Evolutionary conservation across 2,113 vertebrate species (phyloP), one percentile per base, ranked within the genome.

Genomic region (Hippoglossus stenolepis): DNA sequence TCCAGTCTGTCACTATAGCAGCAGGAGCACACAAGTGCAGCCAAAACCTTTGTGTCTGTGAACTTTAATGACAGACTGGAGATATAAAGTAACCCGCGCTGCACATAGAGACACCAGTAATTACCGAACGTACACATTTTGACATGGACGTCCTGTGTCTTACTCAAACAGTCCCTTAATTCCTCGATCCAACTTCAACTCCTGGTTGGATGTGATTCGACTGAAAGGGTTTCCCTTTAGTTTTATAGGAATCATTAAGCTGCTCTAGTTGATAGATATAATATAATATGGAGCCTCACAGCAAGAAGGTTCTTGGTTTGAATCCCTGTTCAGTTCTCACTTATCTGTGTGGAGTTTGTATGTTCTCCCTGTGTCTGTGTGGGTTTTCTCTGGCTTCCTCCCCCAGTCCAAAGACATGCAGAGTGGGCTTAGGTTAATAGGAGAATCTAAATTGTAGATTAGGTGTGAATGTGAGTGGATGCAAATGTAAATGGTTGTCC

Each of bases 1-100:
- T 82, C 20, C 53, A 17, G 59, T 49, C 80, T 61, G 69, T 77
- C 64, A 66, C 70, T 81, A 65, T 54, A 79, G 82, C 70, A 70
- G 70, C 80, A 60, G 40, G 49, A 76, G 75, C 14, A 6, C 60
- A 24, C 53, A 56, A 31, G n/a, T 31, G 14, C 3, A 13, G 21
- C 6, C 21, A 31, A 13, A 47, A 70, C 38, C 57, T 67, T 35
- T 13, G 53, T 61, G 47, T 56, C 0, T 2, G 38, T 28, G 38
- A 62, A 63, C 54, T 51, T n/a, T 31, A 64, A 77, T 31, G 13
- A 18, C 62, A 12, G 5, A 2, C 15, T 38, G 35, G 3, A 2
- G 11, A 18, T 51, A 3, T 18, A 38, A 35, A 62, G n/a, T 9
- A 20, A 45, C 4, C 31, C 7, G 12, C 35, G 40, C 15, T 43